A percentile compares a stretch with the other conserved stretches of the same genome.
phyloP scores from a whole-genome alignment of 2,113 vertebrate genomes.

The Brachirus orientalis region DNA sequence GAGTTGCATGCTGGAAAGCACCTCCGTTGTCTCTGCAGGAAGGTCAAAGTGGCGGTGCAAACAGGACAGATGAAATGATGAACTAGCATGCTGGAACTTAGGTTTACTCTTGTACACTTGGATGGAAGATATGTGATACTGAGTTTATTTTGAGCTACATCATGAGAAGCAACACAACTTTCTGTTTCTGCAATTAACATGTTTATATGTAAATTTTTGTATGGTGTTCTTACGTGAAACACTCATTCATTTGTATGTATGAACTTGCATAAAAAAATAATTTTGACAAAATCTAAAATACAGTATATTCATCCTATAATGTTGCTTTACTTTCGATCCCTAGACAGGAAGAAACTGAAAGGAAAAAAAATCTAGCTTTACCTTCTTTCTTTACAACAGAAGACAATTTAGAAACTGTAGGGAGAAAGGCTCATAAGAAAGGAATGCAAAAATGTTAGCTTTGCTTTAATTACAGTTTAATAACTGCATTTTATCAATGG shows the following conservation, averaged over 20 bases:
- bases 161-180: constrained; percentile 41
- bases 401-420: background rate
- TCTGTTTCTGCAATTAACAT: constrained; percentile 42
- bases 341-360: no score
- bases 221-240: no score
- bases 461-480: no score
- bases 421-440: background rate
- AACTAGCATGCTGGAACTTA: constrained; percentile 33
- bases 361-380: no score
- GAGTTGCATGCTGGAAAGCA: constrained; percentile 63
- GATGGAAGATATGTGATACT: constrained; percentile 67
- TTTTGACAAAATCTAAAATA: no score
- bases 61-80: constrained; percentile 36
- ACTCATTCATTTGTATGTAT: no score
- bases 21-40: constrained; percentile 57
- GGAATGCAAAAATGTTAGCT: no score
- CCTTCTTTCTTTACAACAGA: background rate
- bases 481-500: no score
- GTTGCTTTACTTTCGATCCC: background rate
- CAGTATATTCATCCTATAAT: constrained; percentile 2
- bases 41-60: constrained; percentile 64
- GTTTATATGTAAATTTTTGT: no score
- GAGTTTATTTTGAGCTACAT: constrained; percentile 54
- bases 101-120: constrained; percentile 68
- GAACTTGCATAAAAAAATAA: no score